Evolutionary conservation across 2,113 vertebrate genomes (phyloP).

Genomic region (Myocastor coypus): DNA sequence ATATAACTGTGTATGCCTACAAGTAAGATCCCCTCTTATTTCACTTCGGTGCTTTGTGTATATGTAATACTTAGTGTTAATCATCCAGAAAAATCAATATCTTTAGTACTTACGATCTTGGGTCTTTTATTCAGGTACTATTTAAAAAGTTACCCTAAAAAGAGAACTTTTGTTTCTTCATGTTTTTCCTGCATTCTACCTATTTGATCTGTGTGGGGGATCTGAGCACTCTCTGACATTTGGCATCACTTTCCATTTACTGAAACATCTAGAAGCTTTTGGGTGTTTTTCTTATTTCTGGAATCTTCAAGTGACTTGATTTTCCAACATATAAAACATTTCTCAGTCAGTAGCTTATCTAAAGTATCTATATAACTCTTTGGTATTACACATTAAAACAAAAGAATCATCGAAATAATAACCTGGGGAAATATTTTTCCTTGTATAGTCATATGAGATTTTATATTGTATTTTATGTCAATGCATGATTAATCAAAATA

Average conservation of each 20-base stretch:
- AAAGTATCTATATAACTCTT: neutral
- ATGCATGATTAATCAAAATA: neutral
- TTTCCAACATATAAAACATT: neutral
- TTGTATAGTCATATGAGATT: neutral
- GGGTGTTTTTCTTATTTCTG: neutral
- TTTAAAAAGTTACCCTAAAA: neutral
- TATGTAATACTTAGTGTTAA: neutral
- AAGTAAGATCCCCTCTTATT: neutral
- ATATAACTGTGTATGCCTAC: neutral
- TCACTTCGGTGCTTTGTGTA: neutral
- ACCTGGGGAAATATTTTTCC: accelerated
- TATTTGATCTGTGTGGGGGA: neutral
- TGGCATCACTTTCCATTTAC: neutral
- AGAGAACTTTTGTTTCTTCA: neutral
- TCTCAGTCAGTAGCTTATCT: neutral
- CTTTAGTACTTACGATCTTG: neutral
- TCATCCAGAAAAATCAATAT: neutral
- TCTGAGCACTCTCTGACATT: neutral
- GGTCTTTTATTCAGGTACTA: neutral
- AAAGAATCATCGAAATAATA: neutral
- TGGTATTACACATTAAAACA: neutral
- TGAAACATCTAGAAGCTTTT: neutral
- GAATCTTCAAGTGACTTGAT: neutral
- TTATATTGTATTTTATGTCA: neutral
- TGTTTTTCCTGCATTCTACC: neutral